phyloP scores from a whole-genome alignment of 2,888 invertebrate species.

The Drosophila maculinotata region DNA sequence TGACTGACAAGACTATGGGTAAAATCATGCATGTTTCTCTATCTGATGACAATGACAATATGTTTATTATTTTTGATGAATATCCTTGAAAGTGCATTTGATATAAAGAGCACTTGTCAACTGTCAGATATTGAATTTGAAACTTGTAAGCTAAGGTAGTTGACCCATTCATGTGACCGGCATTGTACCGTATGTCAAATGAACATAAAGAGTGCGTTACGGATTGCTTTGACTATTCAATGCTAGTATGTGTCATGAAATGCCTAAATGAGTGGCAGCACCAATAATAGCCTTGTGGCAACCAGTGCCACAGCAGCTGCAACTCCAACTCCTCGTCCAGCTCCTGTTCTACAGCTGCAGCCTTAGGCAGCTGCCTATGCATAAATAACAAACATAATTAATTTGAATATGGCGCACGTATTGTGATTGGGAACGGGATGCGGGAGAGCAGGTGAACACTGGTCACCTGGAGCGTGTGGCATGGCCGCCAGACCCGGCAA shows the following conservation, averaged over 20 bases:
- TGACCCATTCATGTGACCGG: no score
- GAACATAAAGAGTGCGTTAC: background rate
- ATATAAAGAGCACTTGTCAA: no score
- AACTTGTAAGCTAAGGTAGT: no score
- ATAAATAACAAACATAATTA: constrained; percentile 79
- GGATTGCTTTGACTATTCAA: constrained; percentile 27
- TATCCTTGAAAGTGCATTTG: no score
- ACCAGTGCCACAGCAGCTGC: constrained; percentile 11
- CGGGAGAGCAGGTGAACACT: background rate
- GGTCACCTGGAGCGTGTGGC: constrained; percentile 5
- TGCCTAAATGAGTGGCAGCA: constrained; percentile 35
- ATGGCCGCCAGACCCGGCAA: constrained; percentile 38
- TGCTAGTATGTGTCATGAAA: constrained; percentile 46
- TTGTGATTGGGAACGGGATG: constrained; percentile 9
- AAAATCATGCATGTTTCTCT: no score
- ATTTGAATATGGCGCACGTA: constrained; percentile 70
- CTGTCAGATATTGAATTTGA: no score
- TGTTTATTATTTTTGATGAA: no score
- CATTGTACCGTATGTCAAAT: background rate
- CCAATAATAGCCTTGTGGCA: constrained; percentile 35
- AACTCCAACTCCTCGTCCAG: no score
- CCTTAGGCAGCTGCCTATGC: constrained; percentile 57
- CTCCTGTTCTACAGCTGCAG: no score
- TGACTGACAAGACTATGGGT: background rate
- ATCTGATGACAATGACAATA: constrained; percentile 6